Evolutionary conservation across 2,797 vertebrate genomes (phyloP).

Genomic region (Coranthus polyacanthus): DNA sequence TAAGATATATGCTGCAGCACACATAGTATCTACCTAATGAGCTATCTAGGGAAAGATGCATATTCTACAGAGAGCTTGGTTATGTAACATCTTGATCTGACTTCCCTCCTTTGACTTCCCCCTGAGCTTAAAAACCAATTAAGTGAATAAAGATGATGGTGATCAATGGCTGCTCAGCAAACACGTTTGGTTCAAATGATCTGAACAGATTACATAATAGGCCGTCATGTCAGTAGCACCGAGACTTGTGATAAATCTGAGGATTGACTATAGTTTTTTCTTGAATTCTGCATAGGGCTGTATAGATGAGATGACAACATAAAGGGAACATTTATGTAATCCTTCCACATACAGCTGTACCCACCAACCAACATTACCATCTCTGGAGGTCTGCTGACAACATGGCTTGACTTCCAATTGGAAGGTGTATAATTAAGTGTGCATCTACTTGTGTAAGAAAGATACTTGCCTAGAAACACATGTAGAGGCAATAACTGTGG

Average conservation of each 20-base stretch:
- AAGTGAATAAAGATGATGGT: slow-evolving; percentile 63
- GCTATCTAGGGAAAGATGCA: slow-evolving; percentile 61
- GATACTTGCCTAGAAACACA: neutral
- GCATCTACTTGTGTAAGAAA: neutral
- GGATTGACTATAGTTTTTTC: slow-evolving; percentile 10
- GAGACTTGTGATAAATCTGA: slow-evolving; percentile 32
- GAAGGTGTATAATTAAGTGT: slow-evolving; percentile 2
- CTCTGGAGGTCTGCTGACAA: slow-evolving; percentile 4
- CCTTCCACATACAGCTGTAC: slow-evolving; percentile 3
- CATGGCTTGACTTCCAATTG: slow-evolving; percentile 17
- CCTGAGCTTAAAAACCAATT: slow-evolving; percentile 55
- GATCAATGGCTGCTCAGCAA: slow-evolving; percentile 70
- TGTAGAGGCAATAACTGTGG: neutral
- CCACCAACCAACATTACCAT: neutral
- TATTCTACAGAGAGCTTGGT: slow-evolving; percentile 52
- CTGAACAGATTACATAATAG: slow-evolving; percentile 55
- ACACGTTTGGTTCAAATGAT: slow-evolving; percentile 54
- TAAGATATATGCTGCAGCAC: slow-evolving; percentile 44
- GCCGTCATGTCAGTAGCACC: slow-evolving; percentile 29
- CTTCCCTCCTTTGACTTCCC: slow-evolving; percentile 33
- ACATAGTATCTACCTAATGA: slow-evolving; percentile 64
- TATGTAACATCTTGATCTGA: slow-evolving; percentile 63
- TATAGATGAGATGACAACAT: slow-evolving; percentile 27
- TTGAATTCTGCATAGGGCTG: slow-evolving; percentile 12
- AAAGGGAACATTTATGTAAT: slow-evolving; percentile 27